phyloP scores from a whole-genome alignment of 1,140 invertebrate genomes.

The Agrypnia vestita region DNA sequence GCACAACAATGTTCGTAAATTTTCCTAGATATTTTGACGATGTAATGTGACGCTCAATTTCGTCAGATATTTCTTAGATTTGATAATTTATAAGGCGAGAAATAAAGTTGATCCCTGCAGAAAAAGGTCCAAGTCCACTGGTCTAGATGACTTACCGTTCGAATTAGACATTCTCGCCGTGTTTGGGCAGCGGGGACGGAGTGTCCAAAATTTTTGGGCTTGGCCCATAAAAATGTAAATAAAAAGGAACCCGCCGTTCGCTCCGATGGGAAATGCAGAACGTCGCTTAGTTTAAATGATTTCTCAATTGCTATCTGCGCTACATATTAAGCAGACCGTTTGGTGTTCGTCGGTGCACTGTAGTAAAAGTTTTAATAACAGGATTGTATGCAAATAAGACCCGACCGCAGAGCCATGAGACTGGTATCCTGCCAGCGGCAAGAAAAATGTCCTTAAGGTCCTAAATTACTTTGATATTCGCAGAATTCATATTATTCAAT shows the following conservation, averaged over 20 bases:
- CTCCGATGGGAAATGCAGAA: conserved; percentile 48
- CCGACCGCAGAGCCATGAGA: neutral
- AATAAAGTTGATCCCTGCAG: too few species aligned
- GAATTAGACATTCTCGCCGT: conserved; percentile 39
- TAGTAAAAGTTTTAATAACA: conserved; percentile 34
- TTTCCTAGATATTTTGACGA: too few species aligned
- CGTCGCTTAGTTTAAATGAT: conserved; percentile 51
- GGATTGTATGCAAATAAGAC: conserved; percentile 34
- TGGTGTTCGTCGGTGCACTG: conserved; percentile 12
- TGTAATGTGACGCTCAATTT: too few species aligned
- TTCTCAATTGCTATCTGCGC: conserved; percentile 42
- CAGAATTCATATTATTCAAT: too few species aligned
- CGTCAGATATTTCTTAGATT: too few species aligned
- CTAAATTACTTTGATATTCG: too few species aligned
- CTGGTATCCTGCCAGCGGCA: neutral
- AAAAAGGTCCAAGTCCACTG: conserved; percentile 20
- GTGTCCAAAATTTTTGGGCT: conserved; percentile 50
- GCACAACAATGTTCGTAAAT: too few species aligned
- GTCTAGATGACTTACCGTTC: conserved; percentile 47
- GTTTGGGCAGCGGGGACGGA: conserved; percentile 28
- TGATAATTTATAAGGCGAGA: too few species aligned
- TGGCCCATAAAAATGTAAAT: conserved; percentile 52
- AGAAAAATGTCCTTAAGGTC: neutral
- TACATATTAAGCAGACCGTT: conserved; percentile 31
- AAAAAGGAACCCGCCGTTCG: conserved; percentile 42